Conservation (phyloP, 1,140 invertebrate genomes). For the Danaus melanippus region DNA sequence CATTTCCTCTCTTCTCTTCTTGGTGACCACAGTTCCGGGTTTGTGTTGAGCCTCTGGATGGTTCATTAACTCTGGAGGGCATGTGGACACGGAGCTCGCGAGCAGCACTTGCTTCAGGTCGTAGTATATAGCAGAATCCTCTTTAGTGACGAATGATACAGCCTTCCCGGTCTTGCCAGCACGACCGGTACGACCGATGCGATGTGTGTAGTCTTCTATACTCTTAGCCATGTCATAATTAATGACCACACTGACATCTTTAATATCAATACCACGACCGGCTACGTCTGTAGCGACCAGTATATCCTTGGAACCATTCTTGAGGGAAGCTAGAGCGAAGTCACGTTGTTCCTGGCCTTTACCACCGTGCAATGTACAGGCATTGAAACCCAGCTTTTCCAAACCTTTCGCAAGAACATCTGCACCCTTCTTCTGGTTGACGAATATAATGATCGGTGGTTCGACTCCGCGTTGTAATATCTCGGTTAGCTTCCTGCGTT, state of each 20-base stretch:
- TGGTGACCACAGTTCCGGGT: slow-evolving; percentile 95
- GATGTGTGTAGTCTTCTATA: slow-evolving; percentile 99
- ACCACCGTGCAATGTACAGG: slow-evolving; percentile 97
- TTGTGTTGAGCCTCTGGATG: slow-evolving; percentile 99
- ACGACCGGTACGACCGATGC: slow-evolving; percentile 98
- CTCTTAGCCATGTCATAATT: slow-evolving; percentile 99
- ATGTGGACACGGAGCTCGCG: slow-evolving; percentile 93
- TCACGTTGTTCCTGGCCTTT: slow-evolving; percentile 99
- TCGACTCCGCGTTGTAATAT: slow-evolving; percentile 90
- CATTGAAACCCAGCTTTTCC: slow-evolving; percentile 97
- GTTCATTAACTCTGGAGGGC: slow-evolving; percentile 97
- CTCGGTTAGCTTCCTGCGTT: slow-evolving; percentile 91
- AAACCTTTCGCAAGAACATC: slow-evolving; percentile 97
- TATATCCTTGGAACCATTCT: slow-evolving; percentile 96
- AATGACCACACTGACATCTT: slow-evolving; percentile 98
- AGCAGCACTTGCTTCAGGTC: slow-evolving; percentile 96
- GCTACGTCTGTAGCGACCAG: slow-evolving; percentile 99
- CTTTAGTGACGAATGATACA: slow-evolving; percentile 96
- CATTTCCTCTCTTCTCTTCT: slow-evolving; percentile 94
- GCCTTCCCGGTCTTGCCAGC: slow-evolving; percentile 98
- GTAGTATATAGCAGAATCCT: slow-evolving; percentile 96
- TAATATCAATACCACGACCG: slow-evolving; percentile 99
- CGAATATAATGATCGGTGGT: slow-evolving; percentile 99
- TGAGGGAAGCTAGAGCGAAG: slow-evolving; percentile 96
- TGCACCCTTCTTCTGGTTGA: slow-evolving; percentile 99